Base-by-base conservation (phyloP, 2,113 vertebrate species). In the Rynchops niger region DNA sequence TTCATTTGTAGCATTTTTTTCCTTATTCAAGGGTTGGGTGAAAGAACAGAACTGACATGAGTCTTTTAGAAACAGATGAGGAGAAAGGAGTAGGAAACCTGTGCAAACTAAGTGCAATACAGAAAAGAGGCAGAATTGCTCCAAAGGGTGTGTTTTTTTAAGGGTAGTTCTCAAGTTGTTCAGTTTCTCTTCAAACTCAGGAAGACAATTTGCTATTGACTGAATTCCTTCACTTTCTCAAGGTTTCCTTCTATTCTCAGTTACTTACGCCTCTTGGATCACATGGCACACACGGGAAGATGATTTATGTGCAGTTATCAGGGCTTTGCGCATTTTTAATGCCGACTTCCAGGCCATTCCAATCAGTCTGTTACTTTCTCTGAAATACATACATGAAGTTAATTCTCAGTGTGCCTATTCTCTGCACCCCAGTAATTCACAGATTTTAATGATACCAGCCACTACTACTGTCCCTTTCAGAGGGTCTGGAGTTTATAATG, bases 191-290 rank as follows among this genome's bases (percentile, higher is more conserved):
- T 23, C 62, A 36, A 15, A 25, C n/a, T 42, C 8, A 2, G 43
- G 50, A 71, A 65, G 6, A 15, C 9, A 16, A 65, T 17, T 30
- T n/a, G 10, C 84, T 18, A 9, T 3, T 13, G 36, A 13, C 34
- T 3, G 11, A 52, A 52, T 3, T 12, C 34, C 72, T 47, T 32
- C 47, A 5, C 30, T 32, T 29, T 3, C 47, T 22, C 12, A 40
- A n/a, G 59, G 12, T 40, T 61, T 45, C 8, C 36, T 38, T 27
- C 38, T 7, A 1, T 23, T 36, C 32, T 43, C 19, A 1, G 2
- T 43, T 23, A 21, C 27, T 27, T 32, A 11, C 0, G 9, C 34
- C 38, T 52, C 52, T 21, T 2, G 2, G 17, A 5, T 2, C 3
- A 29, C 34, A 3, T 2, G 25, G 34, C 45, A 3, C 22, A 10